Evolutionary conservation across 2,113 vertebrate species (phyloP).

Genomic region (Canis aureus): DNA sequence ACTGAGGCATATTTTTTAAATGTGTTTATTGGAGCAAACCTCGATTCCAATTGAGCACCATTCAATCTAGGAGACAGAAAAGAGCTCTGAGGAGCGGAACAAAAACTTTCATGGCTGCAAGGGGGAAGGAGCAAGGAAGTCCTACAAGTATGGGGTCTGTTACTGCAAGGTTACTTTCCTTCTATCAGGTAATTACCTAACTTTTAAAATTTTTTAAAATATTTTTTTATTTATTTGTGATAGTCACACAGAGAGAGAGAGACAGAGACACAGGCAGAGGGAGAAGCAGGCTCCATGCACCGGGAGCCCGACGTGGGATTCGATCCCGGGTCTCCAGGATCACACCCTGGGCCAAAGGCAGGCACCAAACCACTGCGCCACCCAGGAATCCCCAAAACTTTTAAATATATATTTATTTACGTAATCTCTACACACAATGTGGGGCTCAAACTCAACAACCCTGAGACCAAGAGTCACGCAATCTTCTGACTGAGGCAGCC

Average conservation of each 20-base stretch:
- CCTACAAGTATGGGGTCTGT: not conserved
- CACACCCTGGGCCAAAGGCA: no score
- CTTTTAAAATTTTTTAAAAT: not conserved
- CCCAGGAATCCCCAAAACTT: not conserved
- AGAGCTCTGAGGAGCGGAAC: not conserved
- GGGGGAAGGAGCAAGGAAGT: not conserved
- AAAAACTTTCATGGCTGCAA: not conserved
- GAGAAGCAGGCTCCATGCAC: no score
- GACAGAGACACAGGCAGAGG: no score
- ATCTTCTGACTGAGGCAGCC: not conserved
- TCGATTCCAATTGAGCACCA: not conserved
- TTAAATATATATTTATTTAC: not conserved
- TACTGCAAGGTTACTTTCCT: not conserved
- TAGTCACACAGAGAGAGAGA: no score
- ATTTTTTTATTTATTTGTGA: no score
- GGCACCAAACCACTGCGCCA: no score
- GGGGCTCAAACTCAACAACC: not conserved
- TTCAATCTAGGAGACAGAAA: not conserved
- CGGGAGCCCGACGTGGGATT: no score
- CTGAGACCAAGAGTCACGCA: not conserved
- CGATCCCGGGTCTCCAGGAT: no score
- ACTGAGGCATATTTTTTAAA: not conserved
- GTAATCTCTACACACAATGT: not conserved
- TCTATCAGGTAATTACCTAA: not conserved
- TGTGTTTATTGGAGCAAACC: not conserved